Percentiles rank a stretch among this genome's conserved stretches.
phyloP scores from a whole-genome alignment of 2,113 vertebrate species.

The Tyrannus savana region DNA sequence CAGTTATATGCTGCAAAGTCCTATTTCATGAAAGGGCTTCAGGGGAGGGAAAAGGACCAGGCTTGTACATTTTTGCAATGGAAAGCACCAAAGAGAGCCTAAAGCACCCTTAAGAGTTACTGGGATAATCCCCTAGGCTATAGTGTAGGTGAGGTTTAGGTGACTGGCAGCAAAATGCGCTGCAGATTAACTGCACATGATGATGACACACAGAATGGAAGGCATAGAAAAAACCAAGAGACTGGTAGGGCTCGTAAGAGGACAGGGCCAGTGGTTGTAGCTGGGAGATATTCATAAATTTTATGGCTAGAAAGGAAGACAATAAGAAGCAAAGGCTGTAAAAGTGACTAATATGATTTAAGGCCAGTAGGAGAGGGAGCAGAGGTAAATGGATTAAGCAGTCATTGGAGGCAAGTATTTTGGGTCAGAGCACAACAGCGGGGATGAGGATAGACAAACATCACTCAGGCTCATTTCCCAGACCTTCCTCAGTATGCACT shows the following conservation, averaged over 20 bases:
- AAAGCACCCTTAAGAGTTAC: background rate
- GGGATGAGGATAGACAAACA: background rate
- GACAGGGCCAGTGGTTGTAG: background rate
- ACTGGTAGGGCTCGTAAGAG: background rate
- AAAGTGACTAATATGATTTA: background rate
- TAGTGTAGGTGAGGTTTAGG: background rate
- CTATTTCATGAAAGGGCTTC: background rate
- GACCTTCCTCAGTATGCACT: background rate
- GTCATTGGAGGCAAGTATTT: background rate
- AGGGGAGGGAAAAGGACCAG: background rate
- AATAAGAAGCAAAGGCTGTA: background rate
- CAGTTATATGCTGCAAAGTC: background rate
- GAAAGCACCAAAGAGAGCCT: background rate
- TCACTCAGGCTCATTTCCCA: background rate
- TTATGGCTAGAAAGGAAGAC: background rate
- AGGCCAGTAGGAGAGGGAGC: background rate
- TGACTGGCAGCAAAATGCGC: background rate
- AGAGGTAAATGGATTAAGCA: background rate
- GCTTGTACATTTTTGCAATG: background rate
- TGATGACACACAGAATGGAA: background rate
- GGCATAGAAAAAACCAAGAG: background rate
- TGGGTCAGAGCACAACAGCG: background rate
- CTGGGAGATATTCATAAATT: background rate
- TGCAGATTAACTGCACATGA: background rate
- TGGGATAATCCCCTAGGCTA: background rate